Evolutionary conservation across 2,113 vertebrate species (phyloP), one percentile per base, ranked within the genome.

Genomic region (Apodemus sylvaticus): DNA sequence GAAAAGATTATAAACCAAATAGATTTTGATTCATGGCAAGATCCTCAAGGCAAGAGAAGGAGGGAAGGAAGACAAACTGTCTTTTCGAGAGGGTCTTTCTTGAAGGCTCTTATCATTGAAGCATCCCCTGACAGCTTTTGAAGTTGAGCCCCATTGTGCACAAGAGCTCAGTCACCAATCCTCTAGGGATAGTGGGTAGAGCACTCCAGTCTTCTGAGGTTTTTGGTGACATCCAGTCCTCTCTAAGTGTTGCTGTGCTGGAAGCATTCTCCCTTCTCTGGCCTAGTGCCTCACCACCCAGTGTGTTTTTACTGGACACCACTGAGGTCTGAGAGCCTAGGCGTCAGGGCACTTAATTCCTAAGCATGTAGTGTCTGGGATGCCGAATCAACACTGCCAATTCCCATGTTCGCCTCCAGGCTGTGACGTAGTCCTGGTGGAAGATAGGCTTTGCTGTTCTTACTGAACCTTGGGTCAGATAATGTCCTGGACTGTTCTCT

Each of bases 301-400:
- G 94, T 48, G 71, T 92, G 95, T 96, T 97, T 97, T 93, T 88
- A 93, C 94, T 97, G 94, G 97, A 93, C 81, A 34, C 82, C 19
- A 4, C 70, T 51, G 93, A 92, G 93, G 95, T 92, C 95, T 92
- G 93, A 55, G 87, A 96, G 70, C 78, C 83, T 64, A 76, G 92
- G 87, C 70, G 5, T 93, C 93, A 66, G 91, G 96, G 92, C 79
- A 81, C 64, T 93, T 96, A 82, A 90, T 85, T 34, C 95, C 51
- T 34, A 29, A 48, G 51, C 86, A 3, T 53, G 4, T 11, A 45
- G 74, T 4, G 87, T 96, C 94, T 97, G 96, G 83, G 94, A 90
- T 36, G 45, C 94, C 6, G 79, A 92, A 36, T 31, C 10, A 22
- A 36, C 85, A 85, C 82, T 55, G 93, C 81, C 91, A 87, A 58